Conservation (phyloP, 2,888 invertebrate species). For the Marronus borbonicus region DNA sequence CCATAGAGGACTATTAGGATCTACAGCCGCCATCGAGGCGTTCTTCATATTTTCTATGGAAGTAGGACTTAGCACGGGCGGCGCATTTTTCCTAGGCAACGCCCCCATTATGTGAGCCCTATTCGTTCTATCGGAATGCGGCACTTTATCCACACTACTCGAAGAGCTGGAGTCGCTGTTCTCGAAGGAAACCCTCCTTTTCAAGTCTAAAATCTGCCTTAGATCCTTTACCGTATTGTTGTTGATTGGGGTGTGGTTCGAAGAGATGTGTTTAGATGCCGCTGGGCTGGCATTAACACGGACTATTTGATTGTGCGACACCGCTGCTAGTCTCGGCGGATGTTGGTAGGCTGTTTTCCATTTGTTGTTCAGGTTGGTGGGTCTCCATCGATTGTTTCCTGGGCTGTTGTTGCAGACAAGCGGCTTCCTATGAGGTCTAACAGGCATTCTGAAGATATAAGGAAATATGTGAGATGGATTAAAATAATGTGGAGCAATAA, state of each 20-base stretch:
- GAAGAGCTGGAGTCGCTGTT: constrained; percentile 41
- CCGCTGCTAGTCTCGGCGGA: constrained; percentile 60
- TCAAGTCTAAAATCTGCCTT: constrained; percentile 38
- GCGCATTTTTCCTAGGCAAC: constrained; percentile 29
- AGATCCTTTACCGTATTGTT: constrained; percentile 41
- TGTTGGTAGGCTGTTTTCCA: constrained; percentile 57
- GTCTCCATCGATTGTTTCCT: constrained; percentile 59
- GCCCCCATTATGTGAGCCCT: constrained; percentile 44
- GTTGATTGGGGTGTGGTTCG: constrained; percentile 25
- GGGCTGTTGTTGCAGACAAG: constrained; percentile 20
- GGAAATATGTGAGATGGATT: too few relatives aligned
- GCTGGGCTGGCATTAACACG: constrained; percentile 47
- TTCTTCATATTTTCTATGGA: constrained; percentile 45
- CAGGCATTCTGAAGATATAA: constrained; percentile 13
- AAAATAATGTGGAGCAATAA: too few relatives aligned
- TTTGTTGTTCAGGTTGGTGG: constrained; percentile 56
- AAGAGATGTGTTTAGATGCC: background rate
- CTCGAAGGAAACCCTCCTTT: constrained; percentile 38
- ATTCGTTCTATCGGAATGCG: constrained; percentile 50
- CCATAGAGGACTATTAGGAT: constrained; percentile 47
- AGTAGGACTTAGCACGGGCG: constrained; percentile 33
- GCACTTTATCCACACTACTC: constrained; percentile 38
- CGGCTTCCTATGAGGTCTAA: constrained; percentile 21
- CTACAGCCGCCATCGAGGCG: constrained; percentile 40
- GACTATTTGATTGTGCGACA: constrained; percentile 65